phyloP scores from a whole-genome alignment of 1,140 invertebrate species.

The Drosophila asahinai region DNA sequence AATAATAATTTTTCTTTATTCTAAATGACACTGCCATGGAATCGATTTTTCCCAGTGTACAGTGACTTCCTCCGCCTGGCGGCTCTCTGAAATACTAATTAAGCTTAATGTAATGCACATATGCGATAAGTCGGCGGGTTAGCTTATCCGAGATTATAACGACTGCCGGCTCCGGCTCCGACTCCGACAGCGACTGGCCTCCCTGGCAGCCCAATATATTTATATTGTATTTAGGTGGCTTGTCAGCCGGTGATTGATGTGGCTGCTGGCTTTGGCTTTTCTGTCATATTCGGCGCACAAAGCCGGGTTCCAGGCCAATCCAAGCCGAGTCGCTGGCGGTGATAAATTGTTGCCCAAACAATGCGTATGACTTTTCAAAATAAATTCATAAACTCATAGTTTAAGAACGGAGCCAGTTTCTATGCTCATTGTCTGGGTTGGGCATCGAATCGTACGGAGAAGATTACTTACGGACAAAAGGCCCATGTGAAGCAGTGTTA shows the following conservation, averaged over 20 bases:
- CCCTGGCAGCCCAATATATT: conserved; percentile 38
- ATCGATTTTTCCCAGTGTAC: conserved; percentile 14
- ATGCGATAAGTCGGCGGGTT: conserved; percentile 59
- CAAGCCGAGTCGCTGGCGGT: conserved; percentile 26
- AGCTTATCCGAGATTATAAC: conserved; percentile 55
- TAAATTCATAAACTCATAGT: conserved; percentile 47
- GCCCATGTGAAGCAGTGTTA: neutral
- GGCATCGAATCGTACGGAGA: conserved; percentile 10
- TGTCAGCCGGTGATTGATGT: conserved; percentile 78
- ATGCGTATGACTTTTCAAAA: conserved; percentile 56
- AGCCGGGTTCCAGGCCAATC: conserved; percentile 19
- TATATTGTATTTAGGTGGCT: conserved; percentile 79
- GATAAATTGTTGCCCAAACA: conserved; percentile 51
- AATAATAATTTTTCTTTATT: too few species aligned
- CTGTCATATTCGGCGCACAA: conserved; percentile 69
- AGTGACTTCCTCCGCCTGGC: conserved; percentile 30
- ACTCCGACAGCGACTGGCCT: conserved; percentile 26
- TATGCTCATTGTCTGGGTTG: conserved; percentile 39
- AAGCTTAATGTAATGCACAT: conserved; percentile 82
- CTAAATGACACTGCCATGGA: too few species aligned
- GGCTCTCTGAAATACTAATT: conserved; percentile 71
- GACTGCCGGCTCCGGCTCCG: conserved; percentile 34
- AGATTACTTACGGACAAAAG: conserved; percentile 20
- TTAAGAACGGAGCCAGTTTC: conserved; percentile 41
- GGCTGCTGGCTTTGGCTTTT: conserved; percentile 49